Evolutionary conservation across 2,888 invertebrate species (phyloP).

Genomic region (Cyclophora punctaria): DNA sequence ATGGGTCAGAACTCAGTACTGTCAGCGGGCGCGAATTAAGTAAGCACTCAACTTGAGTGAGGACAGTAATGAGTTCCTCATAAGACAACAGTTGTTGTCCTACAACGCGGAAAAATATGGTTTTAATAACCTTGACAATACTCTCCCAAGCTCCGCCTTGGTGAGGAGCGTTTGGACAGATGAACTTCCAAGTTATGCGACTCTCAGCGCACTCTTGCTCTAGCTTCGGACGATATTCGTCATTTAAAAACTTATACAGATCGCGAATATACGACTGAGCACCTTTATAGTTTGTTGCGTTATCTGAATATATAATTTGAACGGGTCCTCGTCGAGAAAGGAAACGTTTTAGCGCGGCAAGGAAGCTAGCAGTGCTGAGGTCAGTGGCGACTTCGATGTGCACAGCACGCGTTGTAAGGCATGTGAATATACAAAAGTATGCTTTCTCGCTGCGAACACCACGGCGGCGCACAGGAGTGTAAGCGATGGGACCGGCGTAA

Average conservation of each 20-base stretch:
- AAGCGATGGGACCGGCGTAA: background rate
- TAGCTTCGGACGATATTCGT: background rate
- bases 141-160: slow-evolving; percentile 5
- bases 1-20: background rate
- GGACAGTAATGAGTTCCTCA: background rate
- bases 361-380: slow-evolving; percentile 21
- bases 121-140: background rate
- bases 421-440: slow-evolving; percentile 21
- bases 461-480: background rate
- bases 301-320: slow-evolving; percentile 20
- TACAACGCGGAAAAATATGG: background rate
- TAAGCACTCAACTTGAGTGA: background rate
- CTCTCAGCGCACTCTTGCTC: background rate
- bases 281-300: slow-evolving; percentile 27
- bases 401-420: slow-evolving; percentile 2
- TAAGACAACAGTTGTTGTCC: background rate
- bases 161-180: background rate
- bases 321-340: slow-evolving; percentile 23
- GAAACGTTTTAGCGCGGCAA: slow-evolving; percentile 26
- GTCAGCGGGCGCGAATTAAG: background rate
- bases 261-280: slow-evolving; percentile 5
- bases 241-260: slow-evolving; percentile 4
- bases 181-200: slow-evolving; percentile 2
- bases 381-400: slow-evolving; percentile 14
- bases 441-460: slow-evolving; percentile 5